These are phyloP conservation scores for Eugnorisma glareosa DNA, from an alignment of 2,888 invertebrate genomes.

Conservation along the genomic window DNA sequence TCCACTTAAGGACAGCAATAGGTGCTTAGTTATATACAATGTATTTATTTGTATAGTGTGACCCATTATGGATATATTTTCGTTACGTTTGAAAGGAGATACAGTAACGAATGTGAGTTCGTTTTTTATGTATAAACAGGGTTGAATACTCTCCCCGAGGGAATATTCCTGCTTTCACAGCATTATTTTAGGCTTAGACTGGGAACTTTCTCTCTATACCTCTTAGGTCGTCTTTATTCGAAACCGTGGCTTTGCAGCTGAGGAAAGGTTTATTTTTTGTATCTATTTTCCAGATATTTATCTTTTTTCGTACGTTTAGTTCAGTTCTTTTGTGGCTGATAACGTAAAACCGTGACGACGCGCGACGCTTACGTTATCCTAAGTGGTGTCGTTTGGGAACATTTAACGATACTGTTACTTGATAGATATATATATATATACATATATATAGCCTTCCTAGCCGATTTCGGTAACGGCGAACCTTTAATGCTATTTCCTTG, in stretches of 20 bases:
- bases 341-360: neutral
- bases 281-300: constrained; percentile 44
- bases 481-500: too few relatives aligned
- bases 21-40: neutral
- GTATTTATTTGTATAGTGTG: constrained; percentile 15
- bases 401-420: neutral
- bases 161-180: constrained; percentile 66
- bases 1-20: neutral
- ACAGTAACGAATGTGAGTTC: constrained; percentile 66
- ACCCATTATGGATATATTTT: constrained; percentile 59
- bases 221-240: constrained; percentile 53
- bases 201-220: constrained; percentile 56
- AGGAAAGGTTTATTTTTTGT: constrained; percentile 42
- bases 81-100: constrained; percentile 63
- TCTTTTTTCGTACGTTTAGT: constrained; percentile 28
- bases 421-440: too few relatives aligned
- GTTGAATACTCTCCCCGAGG: constrained; percentile 64
- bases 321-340: neutral
- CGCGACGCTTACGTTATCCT: neutral
- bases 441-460: too few relatives aligned
- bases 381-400: neutral
- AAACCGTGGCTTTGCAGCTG: constrained; percentile 41
- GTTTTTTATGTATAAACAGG: constrained; percentile 71
- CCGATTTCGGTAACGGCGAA: too few relatives aligned
- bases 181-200: constrained; percentile 69